Conservation (phyloP, 2,888 invertebrate genomes). For the Hypsopygia costalis region DNA sequence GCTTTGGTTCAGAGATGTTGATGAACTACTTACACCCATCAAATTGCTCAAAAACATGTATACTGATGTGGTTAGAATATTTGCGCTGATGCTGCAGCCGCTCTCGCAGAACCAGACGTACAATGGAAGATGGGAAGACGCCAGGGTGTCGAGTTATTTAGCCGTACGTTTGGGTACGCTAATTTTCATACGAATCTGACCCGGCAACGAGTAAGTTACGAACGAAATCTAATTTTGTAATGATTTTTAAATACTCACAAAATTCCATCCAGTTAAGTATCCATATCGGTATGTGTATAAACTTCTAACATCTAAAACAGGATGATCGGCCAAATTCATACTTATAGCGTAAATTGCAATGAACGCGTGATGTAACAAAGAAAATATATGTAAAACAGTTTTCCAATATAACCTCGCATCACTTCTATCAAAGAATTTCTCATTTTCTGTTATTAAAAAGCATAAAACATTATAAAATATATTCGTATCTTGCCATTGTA, state of each 20-base stretch:
- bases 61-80: no score
- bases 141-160: no score
- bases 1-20: no score
- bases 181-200: no score
- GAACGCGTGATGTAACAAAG: slow-evolving; percentile 42
- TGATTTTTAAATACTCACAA: slow-evolving; percentile 45
- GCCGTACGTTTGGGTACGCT: no score
- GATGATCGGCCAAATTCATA: slow-evolving; percentile 30
- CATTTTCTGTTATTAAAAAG: slow-evolving; percentile 64
- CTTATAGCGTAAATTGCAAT: slow-evolving; percentile 31
- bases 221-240: no score
- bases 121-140: no score
- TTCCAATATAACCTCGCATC: slow-evolving; percentile 59
- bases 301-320: slow-evolving; percentile 31
- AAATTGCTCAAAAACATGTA: no score
- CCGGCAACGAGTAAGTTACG: no score
- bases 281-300: slow-evolving; percentile 39
- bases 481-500: slow-evolving; percentile 53
- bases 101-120: no score
- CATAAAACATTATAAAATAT: slow-evolving; percentile 61
- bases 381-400: slow-evolving; percentile 50
- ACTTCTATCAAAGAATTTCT: slow-evolving; percentile 58
- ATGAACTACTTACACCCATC: no score
- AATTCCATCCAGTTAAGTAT: slow-evolving; percentile 64
- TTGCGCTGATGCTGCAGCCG: no score